phyloP scores from a whole-genome alignment of 2,888 invertebrate genomes.

The Ecliptopera silaceata region DNA sequence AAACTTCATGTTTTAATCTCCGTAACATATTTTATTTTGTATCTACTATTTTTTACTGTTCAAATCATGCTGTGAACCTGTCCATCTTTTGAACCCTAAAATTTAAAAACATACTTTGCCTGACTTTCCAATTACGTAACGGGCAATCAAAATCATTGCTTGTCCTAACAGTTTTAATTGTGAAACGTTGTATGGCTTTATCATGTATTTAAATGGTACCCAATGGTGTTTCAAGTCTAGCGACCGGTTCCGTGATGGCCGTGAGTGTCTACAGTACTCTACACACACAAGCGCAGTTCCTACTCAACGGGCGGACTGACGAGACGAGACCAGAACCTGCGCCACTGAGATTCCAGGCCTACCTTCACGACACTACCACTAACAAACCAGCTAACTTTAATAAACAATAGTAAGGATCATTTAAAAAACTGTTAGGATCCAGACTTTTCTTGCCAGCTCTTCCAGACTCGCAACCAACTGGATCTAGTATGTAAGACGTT shows the following conservation, averaged over 20 bases:
- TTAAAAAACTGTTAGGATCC: too few relatives aligned
- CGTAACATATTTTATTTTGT: too few relatives aligned
- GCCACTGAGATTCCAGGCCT: constrained; percentile 13
- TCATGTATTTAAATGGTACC: constrained; percentile 72
- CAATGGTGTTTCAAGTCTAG: constrained; percentile 65
- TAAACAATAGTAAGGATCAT: too few relatives aligned
- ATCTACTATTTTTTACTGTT: too few relatives aligned
- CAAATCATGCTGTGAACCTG: too few relatives aligned
- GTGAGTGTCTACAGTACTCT: too few relatives aligned
- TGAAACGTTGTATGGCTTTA: constrained; percentile 66
- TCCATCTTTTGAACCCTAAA: too few relatives aligned
- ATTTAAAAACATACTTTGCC: too few relatives aligned
- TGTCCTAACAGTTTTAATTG: constrained; percentile 71
- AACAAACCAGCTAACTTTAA: background rate
- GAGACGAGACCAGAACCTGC: constrained; percentile 46
- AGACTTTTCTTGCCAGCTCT: too few relatives aligned
- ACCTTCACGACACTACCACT: background rate
- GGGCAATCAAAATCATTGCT: constrained; percentile 59
- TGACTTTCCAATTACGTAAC: constrained; percentile 63
- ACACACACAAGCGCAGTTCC: constrained; percentile 47
- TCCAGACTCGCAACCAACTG: too few relatives aligned
- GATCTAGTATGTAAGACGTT: too few relatives aligned
- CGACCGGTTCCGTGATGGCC: constrained; percentile 64
- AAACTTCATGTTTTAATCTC: too few relatives aligned
- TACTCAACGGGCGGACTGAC: constrained; percentile 30